Evolutionary conservation across 92 coral and sea anemone species (phyloP).

Genomic region (Epizoanthus stellaris): DNA sequence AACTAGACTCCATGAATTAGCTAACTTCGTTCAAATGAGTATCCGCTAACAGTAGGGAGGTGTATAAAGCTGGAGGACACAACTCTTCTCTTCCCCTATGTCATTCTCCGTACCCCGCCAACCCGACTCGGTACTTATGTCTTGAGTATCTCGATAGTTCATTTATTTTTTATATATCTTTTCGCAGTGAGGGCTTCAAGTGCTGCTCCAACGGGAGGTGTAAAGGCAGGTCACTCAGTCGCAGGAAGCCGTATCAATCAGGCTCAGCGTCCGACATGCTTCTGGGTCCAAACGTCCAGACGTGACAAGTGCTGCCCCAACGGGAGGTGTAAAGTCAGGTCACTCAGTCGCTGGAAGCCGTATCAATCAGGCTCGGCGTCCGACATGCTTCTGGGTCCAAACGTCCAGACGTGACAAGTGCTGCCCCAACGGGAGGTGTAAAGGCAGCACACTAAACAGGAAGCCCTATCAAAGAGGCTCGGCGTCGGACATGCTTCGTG

Average conservation of each 20-base stretch:
- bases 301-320: constrained; percentile 15
- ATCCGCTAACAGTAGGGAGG: too few relatives aligned
- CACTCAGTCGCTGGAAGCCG: constrained; percentile 43
- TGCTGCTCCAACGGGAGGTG: background rate
- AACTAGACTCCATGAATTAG: too few relatives aligned
- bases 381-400: constrained; percentile 59
- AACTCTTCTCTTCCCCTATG: too few relatives aligned
- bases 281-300: constrained; percentile 17
- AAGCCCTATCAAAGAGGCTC: constrained; percentile 62
- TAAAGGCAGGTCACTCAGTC: constrained; percentile 6
- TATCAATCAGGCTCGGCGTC: constrained; percentile 64
- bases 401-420: constrained; percentile 16
- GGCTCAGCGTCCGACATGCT: constrained; percentile 73
- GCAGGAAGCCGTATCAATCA: constrained; percentile 55
- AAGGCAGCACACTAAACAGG: too few relatives aligned
- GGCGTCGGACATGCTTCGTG: constrained; percentile 60
- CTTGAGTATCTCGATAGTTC: background rate
- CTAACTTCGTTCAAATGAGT: too few relatives aligned
- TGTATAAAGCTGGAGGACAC: too few relatives aligned
- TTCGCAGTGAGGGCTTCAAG: background rate
- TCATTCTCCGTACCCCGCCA: too few relatives aligned
- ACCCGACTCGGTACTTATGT: background rate
- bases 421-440: background rate
- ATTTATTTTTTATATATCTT: background rate
- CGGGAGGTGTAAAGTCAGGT: background rate